These are phyloP conservation scores for Prinia subflava DNA, from an alignment of 2,113 vertebrate genomes.

Conservation along the genomic window DNA sequence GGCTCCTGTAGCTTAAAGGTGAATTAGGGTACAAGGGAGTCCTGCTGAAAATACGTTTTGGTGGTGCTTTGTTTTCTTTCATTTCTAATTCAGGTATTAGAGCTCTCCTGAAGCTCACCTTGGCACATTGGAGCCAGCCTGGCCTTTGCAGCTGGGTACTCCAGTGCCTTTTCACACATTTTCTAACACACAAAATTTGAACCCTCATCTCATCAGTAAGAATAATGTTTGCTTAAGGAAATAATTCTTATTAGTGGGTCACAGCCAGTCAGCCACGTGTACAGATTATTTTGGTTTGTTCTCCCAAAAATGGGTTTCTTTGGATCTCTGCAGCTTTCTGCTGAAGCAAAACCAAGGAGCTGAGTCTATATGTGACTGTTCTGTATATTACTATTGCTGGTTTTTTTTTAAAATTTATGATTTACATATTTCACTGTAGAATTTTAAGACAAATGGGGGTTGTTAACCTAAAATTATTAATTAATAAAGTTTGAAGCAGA, in stretches of 20 bases:
- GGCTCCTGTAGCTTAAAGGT: neutral
- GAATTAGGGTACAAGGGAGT: neutral
- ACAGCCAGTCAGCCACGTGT: neutral
- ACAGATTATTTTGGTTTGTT: neutral
- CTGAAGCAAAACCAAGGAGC: neutral
- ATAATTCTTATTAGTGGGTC: neutral
- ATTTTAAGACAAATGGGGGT: neutral
- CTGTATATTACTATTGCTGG: neutral
- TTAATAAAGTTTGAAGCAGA: neutral
- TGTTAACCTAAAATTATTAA: neutral
- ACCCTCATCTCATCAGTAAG: neutral
- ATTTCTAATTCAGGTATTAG: neutral
- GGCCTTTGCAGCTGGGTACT: neutral
- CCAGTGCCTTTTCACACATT: neutral
- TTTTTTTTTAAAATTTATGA: neutral
- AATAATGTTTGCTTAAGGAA: neutral
- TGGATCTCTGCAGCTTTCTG: neutral
- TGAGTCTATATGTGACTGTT: neutral
- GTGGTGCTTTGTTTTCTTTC: neutral
- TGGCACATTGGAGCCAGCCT: neutral
- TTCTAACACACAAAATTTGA: neutral
- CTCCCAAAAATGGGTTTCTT: neutral
- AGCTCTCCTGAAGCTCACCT: neutral
- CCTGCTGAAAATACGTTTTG: neutral
- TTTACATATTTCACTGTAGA: neutral